Evolutionary conservation across 2,113 vertebrate species (phyloP).

Genomic region (Melanotaenia duboulayi): DNA sequence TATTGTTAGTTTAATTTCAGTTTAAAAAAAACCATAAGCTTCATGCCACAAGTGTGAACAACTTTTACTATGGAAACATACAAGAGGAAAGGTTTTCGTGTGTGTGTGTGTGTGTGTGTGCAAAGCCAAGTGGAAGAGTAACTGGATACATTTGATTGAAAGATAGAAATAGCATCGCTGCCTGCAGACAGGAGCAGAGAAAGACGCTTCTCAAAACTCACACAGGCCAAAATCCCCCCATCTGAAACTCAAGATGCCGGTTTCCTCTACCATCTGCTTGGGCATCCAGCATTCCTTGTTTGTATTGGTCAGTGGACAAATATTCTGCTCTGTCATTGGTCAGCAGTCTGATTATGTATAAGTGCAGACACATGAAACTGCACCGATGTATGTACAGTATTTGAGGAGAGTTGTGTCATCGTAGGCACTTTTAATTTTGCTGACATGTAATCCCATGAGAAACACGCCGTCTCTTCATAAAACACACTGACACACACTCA

Average conservation of each 20-base stretch:
- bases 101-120: background rate
- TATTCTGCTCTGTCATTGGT: conserved; percentile 44
- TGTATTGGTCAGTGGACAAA: conserved; percentile 42
- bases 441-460: conserved; percentile 8
- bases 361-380: conserved; percentile 30
- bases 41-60: background rate
- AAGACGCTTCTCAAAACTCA: conserved; percentile 28
- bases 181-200: conserved; percentile 25
- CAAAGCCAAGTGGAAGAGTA: conserved; percentile 2
- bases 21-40: background rate
- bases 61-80: background rate
- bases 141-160: conserved; percentile 56
- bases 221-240: conserved; percentile 24
- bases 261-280: conserved; percentile 52
- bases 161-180: conserved; percentile 65
- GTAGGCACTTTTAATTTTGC: conserved; percentile 41
- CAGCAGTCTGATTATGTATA: conserved; percentile 15
- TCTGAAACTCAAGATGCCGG: conserved; percentile 57
- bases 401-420: conserved; percentile 46
- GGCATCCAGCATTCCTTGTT: conserved; percentile 18
- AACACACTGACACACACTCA: conserved; percentile 6
- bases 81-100: background rate
- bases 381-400: conserved; percentile 38
- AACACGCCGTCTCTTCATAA: background rate
- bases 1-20: background rate